Conservation (phyloP, 2,113 vertebrate genomes). For the Delphinapterus leucas region DNA sequence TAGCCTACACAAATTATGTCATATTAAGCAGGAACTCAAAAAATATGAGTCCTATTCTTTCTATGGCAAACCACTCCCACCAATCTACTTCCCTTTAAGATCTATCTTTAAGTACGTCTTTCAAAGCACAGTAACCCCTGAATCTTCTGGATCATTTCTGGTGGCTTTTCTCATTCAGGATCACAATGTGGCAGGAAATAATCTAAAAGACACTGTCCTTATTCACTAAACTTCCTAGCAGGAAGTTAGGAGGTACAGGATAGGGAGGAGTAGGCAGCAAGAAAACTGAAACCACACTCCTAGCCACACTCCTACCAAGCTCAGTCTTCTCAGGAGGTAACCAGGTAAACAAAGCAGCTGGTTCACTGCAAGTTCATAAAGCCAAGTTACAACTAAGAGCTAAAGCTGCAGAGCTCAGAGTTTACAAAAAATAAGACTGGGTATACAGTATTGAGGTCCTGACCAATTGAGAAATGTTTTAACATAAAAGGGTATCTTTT, state of each 20-base stretch:
- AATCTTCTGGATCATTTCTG: constrained; percentile 12
- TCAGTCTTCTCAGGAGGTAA: not conserved
- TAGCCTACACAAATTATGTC: not conserved
- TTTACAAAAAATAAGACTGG: constrained; percentile 18
- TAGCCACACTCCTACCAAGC: not conserved
- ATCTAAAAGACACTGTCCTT: constrained; percentile 15
- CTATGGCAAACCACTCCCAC: not conserved
- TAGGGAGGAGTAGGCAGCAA: not conserved
- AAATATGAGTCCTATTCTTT: not conserved
- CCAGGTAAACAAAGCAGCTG: not conserved
- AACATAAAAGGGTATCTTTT: not conserved
- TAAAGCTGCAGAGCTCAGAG: not conserved
- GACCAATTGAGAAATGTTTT: not conserved
- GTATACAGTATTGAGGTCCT: not conserved
- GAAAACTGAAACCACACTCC: not conserved
- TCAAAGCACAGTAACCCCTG: not conserved
- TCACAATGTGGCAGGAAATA: not conserved
- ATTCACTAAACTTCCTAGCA: constrained; percentile 8
- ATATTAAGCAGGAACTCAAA: not conserved
- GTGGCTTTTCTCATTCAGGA: constrained; percentile 20
- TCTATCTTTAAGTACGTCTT: not conserved
- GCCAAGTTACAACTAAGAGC: not conserved
- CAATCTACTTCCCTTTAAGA: not conserved
- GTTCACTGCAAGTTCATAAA: not conserved
- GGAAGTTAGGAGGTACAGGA: not conserved